Base-by-base conservation (phyloP, 2,797 vertebrate species). In the Chromis chromis region DNA sequence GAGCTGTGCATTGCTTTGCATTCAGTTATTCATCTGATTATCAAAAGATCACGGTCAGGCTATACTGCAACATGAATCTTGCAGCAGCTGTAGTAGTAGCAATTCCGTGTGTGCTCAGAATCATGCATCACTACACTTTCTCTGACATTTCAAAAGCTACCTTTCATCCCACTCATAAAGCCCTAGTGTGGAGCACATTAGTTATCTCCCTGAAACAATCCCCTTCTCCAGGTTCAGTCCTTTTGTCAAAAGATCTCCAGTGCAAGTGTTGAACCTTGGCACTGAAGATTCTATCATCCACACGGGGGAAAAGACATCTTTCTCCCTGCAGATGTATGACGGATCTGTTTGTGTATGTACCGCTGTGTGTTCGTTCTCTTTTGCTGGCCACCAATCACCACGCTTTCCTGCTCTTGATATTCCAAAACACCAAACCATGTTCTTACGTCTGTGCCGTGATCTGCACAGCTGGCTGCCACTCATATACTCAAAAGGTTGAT, bases 101-200 rank as follows among this genome's bases (percentile, higher is more conserved):
- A 50, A 9, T 70, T 67, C 14, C 65, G 13, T 40, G 62, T 64
- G 62, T 67, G 64, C 40, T 66, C 53, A 39, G 52, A 75, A 60
- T 57, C 53, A 31, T 68, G 57, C 60, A 66, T 69, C 59, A 21
- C 60, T 70, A 42, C 33, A 65, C 78, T 83, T 72, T 65, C 61
- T 80, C 61, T 80, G 82, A 84, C 83, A 86, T 91, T 89, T 89
- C 68, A 85, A 84, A 86, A 80, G 68, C 71, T 71, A 22, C 44
- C 78, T 86, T 89, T 91, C 70, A 86, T 92, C 82, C 80, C 69
- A 74, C 81, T 82, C 65, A 65, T 52, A 70, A 61, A 54, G 64
- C 67, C 62, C 39, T 33, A 16, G 36, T 77, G 78, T 59, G 61
- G 39, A 65, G 54, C 58, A 73, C 83, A 90, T 87, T 86, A 89